These are phyloP conservation scores for Drosophila ficusphila DNA, from an alignment of 1,140 invertebrate genomes.

Conservation along the genomic window DNA sequence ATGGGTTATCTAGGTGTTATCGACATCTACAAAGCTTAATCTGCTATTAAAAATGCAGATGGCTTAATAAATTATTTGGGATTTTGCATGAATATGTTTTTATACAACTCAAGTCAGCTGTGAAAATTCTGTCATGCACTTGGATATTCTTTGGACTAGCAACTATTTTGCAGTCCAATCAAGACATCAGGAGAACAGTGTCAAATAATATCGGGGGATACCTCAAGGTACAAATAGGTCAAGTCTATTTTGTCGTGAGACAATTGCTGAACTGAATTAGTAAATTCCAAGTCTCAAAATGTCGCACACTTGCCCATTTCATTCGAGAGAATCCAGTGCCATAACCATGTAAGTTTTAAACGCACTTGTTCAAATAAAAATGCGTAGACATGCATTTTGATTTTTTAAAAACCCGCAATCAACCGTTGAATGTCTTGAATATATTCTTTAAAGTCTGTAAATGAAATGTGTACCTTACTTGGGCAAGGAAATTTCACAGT, in stretches of 20 bases:
- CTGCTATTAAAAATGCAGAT: background rate
- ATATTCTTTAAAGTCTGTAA: too few relatives aligned
- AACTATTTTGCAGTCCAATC: background rate
- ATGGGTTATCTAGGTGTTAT: background rate
- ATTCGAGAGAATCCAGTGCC: background rate
- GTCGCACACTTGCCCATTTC: conserved; percentile 39
- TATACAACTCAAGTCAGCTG: background rate
- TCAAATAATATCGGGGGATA: background rate
- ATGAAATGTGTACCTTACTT: too few relatives aligned
- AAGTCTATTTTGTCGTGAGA: conserved; percentile 11
- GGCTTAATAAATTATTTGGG: background rate
- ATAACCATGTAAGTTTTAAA: conserved; percentile 33
- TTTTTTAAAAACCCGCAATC: too few relatives aligned
- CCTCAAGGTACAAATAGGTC: conserved; percentile 1
- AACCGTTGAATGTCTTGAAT: too few relatives aligned
- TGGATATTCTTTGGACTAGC: too few relatives aligned
- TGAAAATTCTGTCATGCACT: background rate
- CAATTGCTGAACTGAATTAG: conserved; percentile 8
- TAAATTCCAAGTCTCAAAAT: conserved; percentile 53
- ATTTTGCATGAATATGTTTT: too few relatives aligned
- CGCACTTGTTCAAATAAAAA: background rate
- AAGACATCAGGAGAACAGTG: background rate
- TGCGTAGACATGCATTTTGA: too few relatives aligned
- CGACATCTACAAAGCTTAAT: background rate
- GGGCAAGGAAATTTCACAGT: too few relatives aligned